Conservation (phyloP, 2,113 vertebrate genomes). For the Psophia crepitans region DNA sequence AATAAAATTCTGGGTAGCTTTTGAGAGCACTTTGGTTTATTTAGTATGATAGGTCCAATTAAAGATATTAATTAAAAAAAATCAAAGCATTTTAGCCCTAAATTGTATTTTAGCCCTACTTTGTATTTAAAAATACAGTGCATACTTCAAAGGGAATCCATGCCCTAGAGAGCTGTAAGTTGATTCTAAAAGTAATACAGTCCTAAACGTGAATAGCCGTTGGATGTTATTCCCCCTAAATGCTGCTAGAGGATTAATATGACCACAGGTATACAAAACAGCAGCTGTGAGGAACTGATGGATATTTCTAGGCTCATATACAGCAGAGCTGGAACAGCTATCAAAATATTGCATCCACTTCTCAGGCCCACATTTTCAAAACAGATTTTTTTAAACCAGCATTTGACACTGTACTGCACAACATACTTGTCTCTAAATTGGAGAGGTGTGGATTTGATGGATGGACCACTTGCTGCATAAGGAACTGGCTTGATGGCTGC, state of each 20-base stretch:
- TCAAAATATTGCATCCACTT: background rate
- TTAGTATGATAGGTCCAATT: background rate
- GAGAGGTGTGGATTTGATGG: too few species aligned
- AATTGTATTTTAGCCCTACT: background rate
- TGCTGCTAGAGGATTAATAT: background rate
- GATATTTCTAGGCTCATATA: background rate
- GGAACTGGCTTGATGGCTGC: too few species aligned
- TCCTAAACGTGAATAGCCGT: background rate
- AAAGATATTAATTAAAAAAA: background rate
- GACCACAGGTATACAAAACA: background rate
- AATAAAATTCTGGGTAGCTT: background rate
- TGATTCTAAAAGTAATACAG: background rate
- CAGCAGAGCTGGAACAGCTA: background rate
- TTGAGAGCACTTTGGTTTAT: background rate
- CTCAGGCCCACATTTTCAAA: background rate
- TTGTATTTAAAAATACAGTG: background rate
- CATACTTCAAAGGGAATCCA: background rate
- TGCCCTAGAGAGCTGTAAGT: background rate
- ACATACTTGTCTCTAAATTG: too few species aligned
- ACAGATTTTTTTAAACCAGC: background rate
- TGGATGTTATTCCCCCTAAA: background rate
- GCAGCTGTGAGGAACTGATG: background rate
- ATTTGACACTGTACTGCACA: too few species aligned
- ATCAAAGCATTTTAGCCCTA: background rate
- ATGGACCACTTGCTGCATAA: too few species aligned